A percentile compares a stretch with the other conserved stretches of the same genome.
phyloP scores from a whole-genome alignment of 2,797 vertebrate species.

The Tympanoctomys barrerae region DNA sequence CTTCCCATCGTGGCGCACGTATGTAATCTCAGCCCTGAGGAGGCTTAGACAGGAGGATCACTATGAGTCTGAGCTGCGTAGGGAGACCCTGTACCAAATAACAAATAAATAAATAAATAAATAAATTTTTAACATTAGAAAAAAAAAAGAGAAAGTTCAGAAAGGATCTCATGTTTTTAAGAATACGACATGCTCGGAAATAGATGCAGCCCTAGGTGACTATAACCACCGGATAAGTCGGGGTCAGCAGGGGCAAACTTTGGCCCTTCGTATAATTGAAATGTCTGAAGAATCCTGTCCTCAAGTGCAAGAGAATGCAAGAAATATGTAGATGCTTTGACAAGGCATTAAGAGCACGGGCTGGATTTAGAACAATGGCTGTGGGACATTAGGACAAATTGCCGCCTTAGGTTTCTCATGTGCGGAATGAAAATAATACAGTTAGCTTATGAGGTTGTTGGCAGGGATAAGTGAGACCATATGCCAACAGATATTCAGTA shows the following conservation, averaged over 20 bases:
- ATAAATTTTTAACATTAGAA: no score
- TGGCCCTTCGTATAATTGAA: background rate
- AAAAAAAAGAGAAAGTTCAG: background rate
- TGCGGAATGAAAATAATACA: constrained; percentile 27
- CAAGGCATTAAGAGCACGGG: background rate
- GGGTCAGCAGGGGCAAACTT: rapidly evolving
- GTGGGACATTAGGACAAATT: background rate
- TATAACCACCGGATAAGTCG: background rate
- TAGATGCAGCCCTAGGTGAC: rapidly evolving
- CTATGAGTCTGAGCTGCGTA: no score
- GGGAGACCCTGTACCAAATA: no score
- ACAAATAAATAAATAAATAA: no score
- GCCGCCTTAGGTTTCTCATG: background rate
- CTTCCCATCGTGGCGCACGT: no score
- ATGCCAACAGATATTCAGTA: constrained; percentile 46
- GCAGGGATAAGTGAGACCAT: background rate
- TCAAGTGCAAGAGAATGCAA: background rate
- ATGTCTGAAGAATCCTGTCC: background rate
- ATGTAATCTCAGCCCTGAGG: no score
- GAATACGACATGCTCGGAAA: background rate
- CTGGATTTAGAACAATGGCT: background rate
- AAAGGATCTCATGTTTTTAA: background rate
- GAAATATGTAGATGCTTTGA: background rate
- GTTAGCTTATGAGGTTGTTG: background rate
- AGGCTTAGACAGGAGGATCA: no score